Evolutionary conservation across 2,113 vertebrate species (phyloP), one percentile per base, ranked within the genome.

Genomic region (Semicossyphus pulcher): DNA sequence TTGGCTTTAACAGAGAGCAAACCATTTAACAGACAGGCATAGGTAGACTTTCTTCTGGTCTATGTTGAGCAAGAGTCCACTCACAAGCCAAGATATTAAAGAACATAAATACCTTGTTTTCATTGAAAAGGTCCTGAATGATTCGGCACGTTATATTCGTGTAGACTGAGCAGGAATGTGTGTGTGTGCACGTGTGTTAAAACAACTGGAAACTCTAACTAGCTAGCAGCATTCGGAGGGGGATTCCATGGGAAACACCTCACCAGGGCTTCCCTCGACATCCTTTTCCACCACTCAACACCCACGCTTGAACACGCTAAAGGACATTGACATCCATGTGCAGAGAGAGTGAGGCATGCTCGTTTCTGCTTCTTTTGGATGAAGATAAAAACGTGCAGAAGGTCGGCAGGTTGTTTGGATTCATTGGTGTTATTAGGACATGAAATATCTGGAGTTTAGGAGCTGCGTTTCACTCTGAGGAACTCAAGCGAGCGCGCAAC

Each of bases 141-240:
- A 62, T 72, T 83, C 81, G 73, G 68, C 51, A 3, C 12, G 31
- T 73, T 53, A 26, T 51, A 45, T 59, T 67, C 0, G 1, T 72
- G 58, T 42, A 52, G 64, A 45, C 61, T 48, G 49, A 59, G 51
- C 51, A 34, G 72, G 72, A 66, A 52, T 58, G 54, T 51, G 56
- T 63, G 77, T 21, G 47, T 32, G 28, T 54, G n/a, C n/a, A n/a
- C n/a, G 49, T 59, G 53, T 59, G 62, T 60, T 82, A 72, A 64
- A 86, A 86, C 69, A 83, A 84, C 49, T 86, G 87, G 88, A 91
- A 92, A 93, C 48, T 89, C 12, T 82, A 86, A 87, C 42, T 4
- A 77, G 60, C 60, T 68, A 21, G 80, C 72, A 39, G 51, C 49
- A 36, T 51, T 60, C 51, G 32, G 53, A 80, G 26, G 76, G 85